Evolutionary conservation across 1,140 invertebrate species (phyloP), one percentile per base, ranked within the genome.

Genomic region (Diprion similis): DNA sequence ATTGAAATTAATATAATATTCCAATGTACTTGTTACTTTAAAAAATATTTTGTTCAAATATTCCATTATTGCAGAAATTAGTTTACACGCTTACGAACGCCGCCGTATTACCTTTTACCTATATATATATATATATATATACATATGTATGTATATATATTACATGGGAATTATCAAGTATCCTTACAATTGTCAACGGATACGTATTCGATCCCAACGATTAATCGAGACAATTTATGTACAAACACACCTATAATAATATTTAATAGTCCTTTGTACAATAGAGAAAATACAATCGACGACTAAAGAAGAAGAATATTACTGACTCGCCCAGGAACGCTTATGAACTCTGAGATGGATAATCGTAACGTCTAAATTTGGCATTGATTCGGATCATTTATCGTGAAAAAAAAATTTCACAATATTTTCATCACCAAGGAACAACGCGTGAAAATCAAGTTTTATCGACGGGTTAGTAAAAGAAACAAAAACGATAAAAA

Each of bases 81-180:
- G 79, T 78, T 75, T 80, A 77, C 68, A 80, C n/a, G 8, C 15
- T 47, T 15, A 73, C 77, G 75, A 80, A 80, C 69, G 13, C 68
- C 69, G 13, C 68, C 66, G 66, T 17, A 19, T 15, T 65, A 15
- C 59, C 8, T 37, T 37, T 3, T 37, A 37, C 24, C 24, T 37
- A 37, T 37, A 37, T 37, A 37, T 37, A 37, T n/a, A n/a, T n/a
- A n/a, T n/a, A n/a, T n/a, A n/a, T n/a, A n/a, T n/a, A n/a, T n/a
- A n/a, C n/a, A n/a, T n/a, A n/a, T n/a, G n/a, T n/a, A n/a, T n/a
- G n/a, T n/a, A n/a, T n/a, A 37, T 37, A 37, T 37, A 37, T 37
- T 37, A 37, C 24, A 37, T 6, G 24, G 24, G 24, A 37, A 37
- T 37, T 37, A 6, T 37, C 24, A n/a, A n/a, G 24, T 37, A 37